Base-by-base conservation (phyloP, 1,140 invertebrate species). In the Chymomyza costata region DNA sequence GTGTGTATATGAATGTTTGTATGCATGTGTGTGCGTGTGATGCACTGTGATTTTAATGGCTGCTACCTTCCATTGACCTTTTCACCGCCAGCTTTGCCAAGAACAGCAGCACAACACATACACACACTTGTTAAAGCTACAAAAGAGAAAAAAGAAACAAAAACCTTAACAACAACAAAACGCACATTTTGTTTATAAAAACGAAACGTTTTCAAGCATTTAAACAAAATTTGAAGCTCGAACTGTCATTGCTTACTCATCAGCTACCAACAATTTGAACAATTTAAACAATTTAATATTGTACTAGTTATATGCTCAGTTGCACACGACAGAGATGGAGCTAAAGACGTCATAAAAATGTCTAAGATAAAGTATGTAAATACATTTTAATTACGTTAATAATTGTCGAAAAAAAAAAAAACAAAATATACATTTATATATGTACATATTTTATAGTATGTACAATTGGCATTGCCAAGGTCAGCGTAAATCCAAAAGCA, bases 361-460 rank as follows among this genome's bases (percentile, higher is more conserved):
- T 55, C 51, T 57, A 59, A 81, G 74, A 74, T 81, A 58, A 81
- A 48, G 53, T 51, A 73, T 80, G 73, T 80, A 80, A 78, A 80
- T 78, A 62, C 67, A 73, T 80, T 82, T 82, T 71, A 78, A 82
- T 82, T 82, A 82, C 78, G 71, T 71, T 82, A 82, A 82, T 82
- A 82, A 82, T 82, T 82, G 78, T 78, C 71, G 55, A 78, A 82
- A 59, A 45, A 31, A 55, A 49, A 40, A 44, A 25, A 31, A 32
- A 37, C 14, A 37, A 44, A 45, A 71, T n/a, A n/a, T n/a, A n/a
- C n/a, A n/a, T n/a, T n/a, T n/a, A n/a, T n/a, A n/a, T n/a, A n/a
- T n/a, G n/a, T n/a, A n/a, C n/a, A n/a, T n/a, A n/a, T n/a, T n/a
- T n/a, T n/a, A n/a, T n/a, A n/a, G n/a, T n/a, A n/a, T n/a, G 74